Base-by-base conservation (phyloP, 2,888 invertebrate genomes). In the Lapara coniferarum region DNA sequence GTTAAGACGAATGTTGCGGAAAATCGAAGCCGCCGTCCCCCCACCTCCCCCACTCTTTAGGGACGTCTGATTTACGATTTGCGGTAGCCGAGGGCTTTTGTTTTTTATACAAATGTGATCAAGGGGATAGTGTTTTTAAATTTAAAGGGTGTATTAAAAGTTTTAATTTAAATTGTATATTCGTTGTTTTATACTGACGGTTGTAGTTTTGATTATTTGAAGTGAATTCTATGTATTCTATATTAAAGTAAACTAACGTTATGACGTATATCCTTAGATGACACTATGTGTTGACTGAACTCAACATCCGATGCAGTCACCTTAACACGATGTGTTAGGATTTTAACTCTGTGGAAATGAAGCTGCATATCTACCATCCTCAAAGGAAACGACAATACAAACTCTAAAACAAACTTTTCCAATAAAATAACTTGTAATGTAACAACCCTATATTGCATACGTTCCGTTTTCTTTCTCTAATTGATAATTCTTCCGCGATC, bases 1-100 rank as follows among this genome's bases (percentile, higher is more conserved):
- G 89, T 89, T 89, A 90, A 92, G 92, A 92, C 92, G 93, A 92
- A 93, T 91, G 92, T 93, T 92, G 92, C 91, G 93, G 90, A 93
- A 93, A 93, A 93, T 93, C 92, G 91, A 90, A 89, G 85, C 86
- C 85, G 78, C 83, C 78, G 73, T 80, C 79, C 81, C 80, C 69
- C 67, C 75, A 70, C 78, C 84, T 77, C 82, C 74, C 69, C 77
- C 66, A 67, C 83, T 82, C 86, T 85, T 84, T 80, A 84, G 90
- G 91, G 91, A 88, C 91, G 91, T 77, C 90, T 92, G 92, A 92
- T 92, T 92, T 92, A 92, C 91, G 89, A 87, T 82, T 82, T 84
- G 82, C 74, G 81, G 81, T 83, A 81, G 83, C 85, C 82, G 82
- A 83, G 84, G 82, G 81, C 83, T 83, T 80, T 81, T 81, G 10